Base-by-base conservation (phyloP, 1,140 invertebrate genomes). In the Drosophila sucinea region DNA sequence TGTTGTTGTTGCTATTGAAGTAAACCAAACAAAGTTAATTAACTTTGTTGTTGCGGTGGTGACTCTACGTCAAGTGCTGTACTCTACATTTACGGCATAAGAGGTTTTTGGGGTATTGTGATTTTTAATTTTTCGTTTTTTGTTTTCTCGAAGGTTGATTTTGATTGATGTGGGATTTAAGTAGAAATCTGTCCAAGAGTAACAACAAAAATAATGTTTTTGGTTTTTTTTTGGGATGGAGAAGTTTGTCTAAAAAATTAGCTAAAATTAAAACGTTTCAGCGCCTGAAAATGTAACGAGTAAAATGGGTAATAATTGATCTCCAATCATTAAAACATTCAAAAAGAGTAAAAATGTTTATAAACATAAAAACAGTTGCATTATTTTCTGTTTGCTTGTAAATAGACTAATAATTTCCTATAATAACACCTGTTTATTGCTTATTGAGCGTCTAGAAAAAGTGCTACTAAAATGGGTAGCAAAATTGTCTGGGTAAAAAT, bases 21-120 rank as follows among this genome's bases (percentile, higher is more conserved):
- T 71, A 80, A 83, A 87, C 79, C 73, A 81, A 83, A 89, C 84
- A 89, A 79, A 89, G 84, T 89, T 89, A 89, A 89, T 89, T 89
- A 89, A 90, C 84, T 90, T 78, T 83, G 74, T 61, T 70, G 61
- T 68, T 61, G 80, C 60, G 41, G 35, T 60, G 41, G 35, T 60
- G 62, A 66, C 67, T 40, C 70, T 67, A 38, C 35, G 64, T 56
- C 65, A 64, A 67, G 57, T 70, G 54, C 61, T 51, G 72, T 69
- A 76, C 73, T 64, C 73, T 70, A 60, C 6, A 44, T 51, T 51
- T 51, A 23, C 17, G 44, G 44, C 44, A n/a, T 6, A 17, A 11
- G 17, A 8, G 73, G 58, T 40, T 51, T 51, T 51, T 23, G 25
- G 54, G 40, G 4, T 33, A 25, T 35, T 35, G 56, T 35, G 33